Evolutionary conservation across 2,888 invertebrate genomes (phyloP), one percentile per base, ranked within the genome.

Genomic region (Hartigia nigra): DNA sequence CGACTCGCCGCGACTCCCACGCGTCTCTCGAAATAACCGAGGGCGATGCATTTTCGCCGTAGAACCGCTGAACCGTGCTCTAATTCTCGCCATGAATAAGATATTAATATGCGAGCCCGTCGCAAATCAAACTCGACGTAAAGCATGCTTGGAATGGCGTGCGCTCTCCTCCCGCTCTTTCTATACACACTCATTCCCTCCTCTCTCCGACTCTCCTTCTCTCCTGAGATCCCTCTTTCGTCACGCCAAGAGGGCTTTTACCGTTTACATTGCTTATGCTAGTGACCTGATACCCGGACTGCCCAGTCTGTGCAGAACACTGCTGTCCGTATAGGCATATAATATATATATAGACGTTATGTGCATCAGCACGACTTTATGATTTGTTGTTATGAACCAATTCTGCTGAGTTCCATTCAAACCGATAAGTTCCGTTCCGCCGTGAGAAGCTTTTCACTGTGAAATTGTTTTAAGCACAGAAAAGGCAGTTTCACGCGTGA

Each of bases 91-190:
- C 83, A 83, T 84, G 86, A 87, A 87, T 87, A 87, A 87, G 84
- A 85, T 86, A 85, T 86, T 87, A 86, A 86, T 86, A 87, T 85
- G 83, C 80, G 77, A 83, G 82, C 82, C 82, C 84, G 83, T 86
- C 85, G 85, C 87, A 86, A 87, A 86, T 87, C 87, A 86, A 87
- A 83, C 86, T 82, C 85, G 86, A 86, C 86, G 85, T 86, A 86
- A 87, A 87, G 86, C 86, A 87, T 86, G 87, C 83, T 83, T 83
- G 86, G 86, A 87, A 86, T 87, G 84, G 85, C 81, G 76, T 77
- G 77, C 78, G 77, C 75, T 75, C 75, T 78, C 75, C 80, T 55
- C 23, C 55, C 14, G 23, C 55, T 55, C 55, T 55, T 55, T 55
- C 55, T 55, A 23, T 55, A 23, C 55, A 23, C 23, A 23, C 55